phyloP scores from a whole-genome alignment of 2,888 invertebrate species.

The Omphaloscelis lunosa region DNA sequence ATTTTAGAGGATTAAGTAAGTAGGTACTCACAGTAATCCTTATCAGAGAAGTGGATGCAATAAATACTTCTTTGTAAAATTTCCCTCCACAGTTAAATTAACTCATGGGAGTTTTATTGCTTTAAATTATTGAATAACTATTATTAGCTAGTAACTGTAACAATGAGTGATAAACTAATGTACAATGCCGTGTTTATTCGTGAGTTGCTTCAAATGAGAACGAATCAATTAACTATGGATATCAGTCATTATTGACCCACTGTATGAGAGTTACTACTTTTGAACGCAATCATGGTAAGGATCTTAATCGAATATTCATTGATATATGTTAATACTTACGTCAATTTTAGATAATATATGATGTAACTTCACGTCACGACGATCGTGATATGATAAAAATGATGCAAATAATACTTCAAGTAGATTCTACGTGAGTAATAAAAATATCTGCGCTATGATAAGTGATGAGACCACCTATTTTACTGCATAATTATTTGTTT shows the following conservation, averaged over 20 bases:
- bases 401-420: slow-evolving; percentile 40
- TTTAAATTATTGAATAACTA: slow-evolving; percentile 14
- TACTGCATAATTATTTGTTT: slow-evolving; percentile 1
- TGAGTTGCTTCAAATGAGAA: slow-evolving; percentile 25
- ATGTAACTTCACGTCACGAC: slow-evolving; percentile 24
- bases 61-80: not conserved
- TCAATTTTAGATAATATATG: slow-evolving; percentile 3
- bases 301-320: slow-evolving; percentile 1
- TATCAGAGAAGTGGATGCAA: slow-evolving; percentile 5
- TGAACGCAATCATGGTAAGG: not conserved
- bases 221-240: slow-evolving; percentile 38
- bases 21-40: slow-evolving; percentile 33
- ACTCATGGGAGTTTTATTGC: slow-evolving; percentile 2
- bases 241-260: not conserved
- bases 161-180: slow-evolving; percentile 27
- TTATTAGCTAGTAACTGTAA: slow-evolving; percentile 18
- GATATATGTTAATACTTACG: slow-evolving; percentile 16
- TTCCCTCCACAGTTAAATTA: slow-evolving; percentile 5
- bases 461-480: not conserved
- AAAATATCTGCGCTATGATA: slow-evolving; percentile 18
- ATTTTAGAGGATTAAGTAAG: not conserved
- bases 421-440: slow-evolving; percentile 11
- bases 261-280: slow-evolving; percentile 1
- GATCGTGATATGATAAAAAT: slow-evolving; percentile 41
- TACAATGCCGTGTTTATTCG: slow-evolving; percentile 6